Percentiles rank a stretch among this genome's conserved stretches.
phyloP scores from a whole-genome alignment of 35 echinoderm and acorn worm genomes.

The Lytechinus pictus region DNA sequence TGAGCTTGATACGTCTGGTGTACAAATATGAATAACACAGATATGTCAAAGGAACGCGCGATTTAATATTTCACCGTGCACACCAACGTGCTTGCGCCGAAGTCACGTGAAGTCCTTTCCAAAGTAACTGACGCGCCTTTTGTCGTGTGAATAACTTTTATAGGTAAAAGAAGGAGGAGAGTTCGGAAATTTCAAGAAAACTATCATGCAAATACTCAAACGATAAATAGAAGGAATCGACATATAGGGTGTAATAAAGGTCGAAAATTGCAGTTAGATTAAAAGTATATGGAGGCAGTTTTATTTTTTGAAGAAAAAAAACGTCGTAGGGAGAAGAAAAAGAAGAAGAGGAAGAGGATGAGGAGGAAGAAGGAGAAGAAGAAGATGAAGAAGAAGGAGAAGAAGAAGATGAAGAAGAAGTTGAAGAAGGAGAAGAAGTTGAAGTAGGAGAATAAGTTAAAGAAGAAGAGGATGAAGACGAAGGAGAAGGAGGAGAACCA shows the following conservation, averaged over 20 bases:
- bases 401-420: neutral
- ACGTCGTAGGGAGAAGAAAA: too few species aligned
- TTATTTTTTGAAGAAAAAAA: too few species aligned
- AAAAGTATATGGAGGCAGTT: too few species aligned
- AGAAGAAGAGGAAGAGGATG: neutral
- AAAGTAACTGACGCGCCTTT: neutral
- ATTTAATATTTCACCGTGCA: neutral
- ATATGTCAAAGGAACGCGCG: neutral
- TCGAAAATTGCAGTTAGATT: too few species aligned
- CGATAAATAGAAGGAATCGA: neutral
- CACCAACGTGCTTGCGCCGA: neutral
- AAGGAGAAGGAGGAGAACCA: too few species aligned
- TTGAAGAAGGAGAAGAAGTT: neutral
- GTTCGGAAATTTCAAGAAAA: too few species aligned
- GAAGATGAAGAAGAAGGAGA: neutral
- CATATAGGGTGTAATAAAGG: too few species aligned
- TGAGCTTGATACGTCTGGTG: neutral
- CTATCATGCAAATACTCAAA: neutral
- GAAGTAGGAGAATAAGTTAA: neutral
- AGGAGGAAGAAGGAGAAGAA: neutral
- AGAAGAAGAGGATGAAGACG: too few species aligned
- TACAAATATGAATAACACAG: neutral
- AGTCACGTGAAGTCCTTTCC: neutral
- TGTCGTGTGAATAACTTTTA: neutral
- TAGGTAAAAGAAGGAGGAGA: too few species aligned